These are phyloP conservation scores for Sus scrofa DNA, from an alignment of 2,113 vertebrate genomes.

Conservation along the genomic window T2T-Sscrofa CM000820.6:81104001-81104500, in stretches of 20 bases:
- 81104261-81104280: not conserved
- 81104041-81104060: not conserved
- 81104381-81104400: not conserved
- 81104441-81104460: not conserved
- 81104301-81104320: not conserved
- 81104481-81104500: not conserved
- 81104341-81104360: not conserved
- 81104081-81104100: not conserved
- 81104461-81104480: not conserved
- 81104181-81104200: not conserved
- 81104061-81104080: not conserved
- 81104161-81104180: not conserved
- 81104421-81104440: not conserved
- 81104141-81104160: conserved; percentile 20
- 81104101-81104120: conserved; percentile 15
- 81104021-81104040: not conserved
- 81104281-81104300: not conserved
- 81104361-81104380: not conserved
- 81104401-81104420: conserved; percentile 10
- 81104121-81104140: too few species aligned
- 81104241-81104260: not conserved
- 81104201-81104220: not conserved
- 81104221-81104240: not conserved
- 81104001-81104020: not conserved
- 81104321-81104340: not conserved